Evolutionary conservation across 2,113 vertebrate species (phyloP), one percentile per base, ranked within the genome.

Genomic region (Pedionomus torquatus): DNA sequence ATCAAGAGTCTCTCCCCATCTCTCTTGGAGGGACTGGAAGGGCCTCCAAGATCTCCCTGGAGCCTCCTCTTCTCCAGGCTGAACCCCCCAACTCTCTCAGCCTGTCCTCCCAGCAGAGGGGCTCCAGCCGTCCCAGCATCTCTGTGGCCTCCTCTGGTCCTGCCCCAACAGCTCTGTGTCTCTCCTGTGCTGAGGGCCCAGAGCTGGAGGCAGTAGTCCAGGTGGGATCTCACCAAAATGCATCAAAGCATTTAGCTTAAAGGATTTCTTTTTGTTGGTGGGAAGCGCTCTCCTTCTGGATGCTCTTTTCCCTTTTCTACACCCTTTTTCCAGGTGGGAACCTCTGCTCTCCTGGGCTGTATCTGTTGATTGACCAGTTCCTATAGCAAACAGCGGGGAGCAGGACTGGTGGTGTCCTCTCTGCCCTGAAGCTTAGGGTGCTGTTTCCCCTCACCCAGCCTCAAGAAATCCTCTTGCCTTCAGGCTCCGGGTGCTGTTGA

Each of bases 401-500:
- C 30, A 30, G 55, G 46, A 18, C 52, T 81, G 46, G 2, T 20
- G 14, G 30, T 35, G 20, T 26, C 35, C 28, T 51, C 55, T 78
- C 60, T 85, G 63, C 46, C 52, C 39, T 31, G 31, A 58, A 58
- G 66, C 49, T 46, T n/a, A 58, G 17, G n/a, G 2, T 68, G 35
- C n/a, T 68, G 6, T 68, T 46, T 46, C 18, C 18, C 26, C 18
- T 86, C 55, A 24, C 0, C 11, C 46, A 58, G 39, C 24, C 46
- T 35, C 18, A 10, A 60, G 61, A 71, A 82, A 26, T 30, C 37
- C 51, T 52, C 13, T 43, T 84, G 55, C 35, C 72, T 83, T 26
- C 64, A 80, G 68, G 2, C 64, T 15, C 5, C 30, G 6, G 17
- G 28, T 25, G n/a, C 71, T 15, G 0, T 0, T 2, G 44, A 31